These are phyloP conservation scores for Luscinia luscinia DNA, from an alignment of 2,797 vertebrate species.

Conservation along the genomic window DNA sequence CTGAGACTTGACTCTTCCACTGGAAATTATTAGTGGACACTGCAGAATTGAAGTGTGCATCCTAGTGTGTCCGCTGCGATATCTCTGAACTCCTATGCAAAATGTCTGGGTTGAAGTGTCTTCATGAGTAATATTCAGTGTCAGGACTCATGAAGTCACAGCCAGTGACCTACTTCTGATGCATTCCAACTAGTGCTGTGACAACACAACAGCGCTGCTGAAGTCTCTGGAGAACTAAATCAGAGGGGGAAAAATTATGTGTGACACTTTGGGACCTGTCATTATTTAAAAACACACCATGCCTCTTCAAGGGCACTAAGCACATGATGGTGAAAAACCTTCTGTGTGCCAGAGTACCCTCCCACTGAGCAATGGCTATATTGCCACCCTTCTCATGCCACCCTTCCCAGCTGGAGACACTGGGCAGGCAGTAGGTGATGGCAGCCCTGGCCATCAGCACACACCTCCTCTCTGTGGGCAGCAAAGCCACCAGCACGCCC, in stretches of 20 bases:
- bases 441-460: background rate
- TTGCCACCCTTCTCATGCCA: fast-evolving
- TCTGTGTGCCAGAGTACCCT: background rate
- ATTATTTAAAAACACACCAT: background rate
- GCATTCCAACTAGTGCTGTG: background rate
- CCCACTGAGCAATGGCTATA: background rate
- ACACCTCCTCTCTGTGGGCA: background rate
- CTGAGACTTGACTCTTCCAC: background rate
- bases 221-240: conserved; percentile 19
- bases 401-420: fast-evolving
- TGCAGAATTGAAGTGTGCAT: background rate
- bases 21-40: conserved; percentile 54
- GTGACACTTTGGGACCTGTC: background rate
- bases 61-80: fast-evolving
- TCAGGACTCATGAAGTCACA: conserved; percentile 2
- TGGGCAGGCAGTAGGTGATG: fast-evolving
- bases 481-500: background rate
- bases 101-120: conserved; percentile 24
- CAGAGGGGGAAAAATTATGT: background rate
- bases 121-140: conserved; percentile 18
- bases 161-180: conserved; percentile 7
- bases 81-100: conserved; percentile 25
- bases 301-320: background rate
- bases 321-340: background rate
- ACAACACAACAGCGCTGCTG: background rate